These are phyloP conservation scores for Manacus vitellinus DNA, from an alignment of 2,113 vertebrate species.

Conservation along the genomic window DNA sequence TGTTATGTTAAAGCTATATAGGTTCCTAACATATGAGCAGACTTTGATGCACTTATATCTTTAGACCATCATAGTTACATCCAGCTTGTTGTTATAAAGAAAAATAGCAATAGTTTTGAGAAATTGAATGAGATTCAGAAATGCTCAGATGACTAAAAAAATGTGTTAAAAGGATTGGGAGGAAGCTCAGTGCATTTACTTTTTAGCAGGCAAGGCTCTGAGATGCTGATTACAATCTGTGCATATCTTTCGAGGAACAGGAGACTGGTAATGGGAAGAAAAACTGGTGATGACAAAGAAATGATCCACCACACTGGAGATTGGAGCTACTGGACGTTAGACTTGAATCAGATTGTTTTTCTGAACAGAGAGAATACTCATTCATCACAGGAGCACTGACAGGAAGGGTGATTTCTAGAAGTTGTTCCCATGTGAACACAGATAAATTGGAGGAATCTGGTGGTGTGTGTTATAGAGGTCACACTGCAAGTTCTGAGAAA, in stretches of 20 bases:
- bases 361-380: neutral
- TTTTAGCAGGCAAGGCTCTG: neutral
- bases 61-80: neutral
- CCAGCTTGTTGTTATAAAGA: neutral
- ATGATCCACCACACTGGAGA: neutral
- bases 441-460: neutral
- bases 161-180: neutral
- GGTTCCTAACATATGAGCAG: neutral
- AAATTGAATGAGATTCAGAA: neutral
- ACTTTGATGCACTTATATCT: neutral
- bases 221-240: neutral
- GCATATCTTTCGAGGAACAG: neutral
- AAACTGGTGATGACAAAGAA: neutral
- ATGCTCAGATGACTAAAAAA: neutral
- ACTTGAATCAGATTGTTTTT: neutral
- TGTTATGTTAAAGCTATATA: neutral
- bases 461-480: neutral
- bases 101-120: neutral
- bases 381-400: neutral
- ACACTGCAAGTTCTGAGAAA: neutral
- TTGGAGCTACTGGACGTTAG: neutral
- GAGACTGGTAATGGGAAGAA: neutral
- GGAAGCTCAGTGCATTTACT: neutral
- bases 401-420: neutral
- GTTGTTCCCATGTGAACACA: rapidly evolving